These are phyloP conservation scores for Cydia fagiglandana DNA, from an alignment of 1,140 invertebrate genomes.

Conservation along the genomic window DNA sequence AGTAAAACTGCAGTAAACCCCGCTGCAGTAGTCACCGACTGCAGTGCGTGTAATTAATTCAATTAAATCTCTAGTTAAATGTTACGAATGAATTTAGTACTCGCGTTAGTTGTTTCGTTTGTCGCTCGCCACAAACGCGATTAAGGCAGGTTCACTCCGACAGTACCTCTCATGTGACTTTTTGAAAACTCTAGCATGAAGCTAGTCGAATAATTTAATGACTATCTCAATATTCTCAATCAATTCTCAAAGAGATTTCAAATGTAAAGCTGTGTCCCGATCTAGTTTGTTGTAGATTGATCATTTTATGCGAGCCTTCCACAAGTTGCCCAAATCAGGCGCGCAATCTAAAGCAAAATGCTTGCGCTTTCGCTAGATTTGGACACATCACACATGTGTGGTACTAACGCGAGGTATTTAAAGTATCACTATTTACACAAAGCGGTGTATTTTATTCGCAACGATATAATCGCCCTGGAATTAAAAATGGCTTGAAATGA, in stretches of 20 bases:
- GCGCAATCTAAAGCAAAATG: too few species aligned
- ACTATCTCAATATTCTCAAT: not conserved
- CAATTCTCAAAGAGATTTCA: not conserved
- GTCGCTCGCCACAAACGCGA: constrained; percentile 4
- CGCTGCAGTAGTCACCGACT: not conserved
- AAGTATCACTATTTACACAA: not conserved
- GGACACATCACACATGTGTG: not conserved
- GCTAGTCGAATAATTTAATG: not conserved
- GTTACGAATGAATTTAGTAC: constrained; percentile 26
- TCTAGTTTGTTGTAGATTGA: too few species aligned
- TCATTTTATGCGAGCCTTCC: too few species aligned
- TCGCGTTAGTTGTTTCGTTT: constrained; percentile 21
- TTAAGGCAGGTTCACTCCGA: not conserved
- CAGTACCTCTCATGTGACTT: not conserved
- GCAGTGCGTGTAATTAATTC: constrained; percentile 29
- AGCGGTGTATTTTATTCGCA: not conserved
- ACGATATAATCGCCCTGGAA: constrained; percentile 17
- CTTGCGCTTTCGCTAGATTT: too few species aligned
- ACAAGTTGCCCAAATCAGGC: too few species aligned
- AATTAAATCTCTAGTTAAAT: constrained; percentile 32
- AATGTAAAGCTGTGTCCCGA: too few species aligned
- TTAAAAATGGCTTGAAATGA: not conserved
- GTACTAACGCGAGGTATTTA: not conserved
- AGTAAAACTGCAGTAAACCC: too few species aligned
- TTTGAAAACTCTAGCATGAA: not conserved